Evolutionary conservation across 2,797 vertebrate species (phyloP), one percentile per base, ranked within the genome.

Genomic region (Melanogrammus aeglefinus): DNA sequence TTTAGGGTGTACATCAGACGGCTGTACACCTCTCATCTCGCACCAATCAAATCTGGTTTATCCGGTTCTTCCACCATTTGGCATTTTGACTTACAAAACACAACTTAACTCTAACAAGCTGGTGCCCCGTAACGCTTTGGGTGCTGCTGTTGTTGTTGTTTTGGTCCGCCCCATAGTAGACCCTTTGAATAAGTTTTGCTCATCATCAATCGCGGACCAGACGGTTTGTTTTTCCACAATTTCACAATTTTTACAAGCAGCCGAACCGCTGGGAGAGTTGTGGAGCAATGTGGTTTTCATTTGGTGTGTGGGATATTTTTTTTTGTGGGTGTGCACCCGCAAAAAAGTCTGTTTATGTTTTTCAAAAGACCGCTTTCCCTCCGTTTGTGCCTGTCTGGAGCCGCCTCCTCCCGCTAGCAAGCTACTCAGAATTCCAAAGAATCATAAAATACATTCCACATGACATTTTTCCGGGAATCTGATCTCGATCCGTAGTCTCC

Each of bases 401-500:
- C 80, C 79, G 84, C 76, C 2, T 63, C 76, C 73, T 27, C 63
- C 63, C 9, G 24, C 63, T 27, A 9, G 81, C 77, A 83, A 5
- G 18, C 80, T 76, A 78, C 81, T 75, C 31, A 76, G 75, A 86
- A 85, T 88, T 90, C 84, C 82, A 80, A 2, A 73, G 80, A 89
- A 86, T 82, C 80, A n/a, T 80, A 29, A 44, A 74, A 74, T 85
- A 86, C 84, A 86, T 87, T 88, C 87, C 86, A 57, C 75, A 7
- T 80, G 70, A 81, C 86, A 84, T 91, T 91, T 74, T 92, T 92
- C 88, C 84, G 85, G 87, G 88, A 92, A 91, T 88, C 71, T 29
- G 82, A 91, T 85, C 87, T 27, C 6, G 77, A 77, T 72, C 36
- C 24, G 77, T 80, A 76, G 82, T 75, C 81, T 85, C 79, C 77